A percentile compares a stretch with the other conserved stretches of the same genome.
phyloP scores from a whole-genome alignment of 1,140 invertebrate genomes.

The Ips typographus region DNA sequence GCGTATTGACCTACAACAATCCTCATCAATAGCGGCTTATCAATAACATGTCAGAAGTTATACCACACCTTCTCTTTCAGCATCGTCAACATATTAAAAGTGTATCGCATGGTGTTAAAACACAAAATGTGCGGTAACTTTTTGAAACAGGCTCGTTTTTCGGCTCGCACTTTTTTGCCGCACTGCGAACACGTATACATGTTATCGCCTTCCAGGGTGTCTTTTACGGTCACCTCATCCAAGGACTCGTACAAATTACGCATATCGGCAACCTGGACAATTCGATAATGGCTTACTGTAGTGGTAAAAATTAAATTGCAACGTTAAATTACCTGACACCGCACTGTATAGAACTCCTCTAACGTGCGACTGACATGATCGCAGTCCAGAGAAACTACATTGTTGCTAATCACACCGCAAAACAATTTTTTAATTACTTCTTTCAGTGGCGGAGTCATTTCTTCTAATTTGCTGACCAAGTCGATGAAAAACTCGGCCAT shows the following conservation, averaged over 20 bases:
- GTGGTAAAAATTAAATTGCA: not conserved
- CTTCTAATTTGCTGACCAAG: slow-evolving; percentile 92
- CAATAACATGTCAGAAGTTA: not conserved
- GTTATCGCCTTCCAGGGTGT: slow-evolving; percentile 94
- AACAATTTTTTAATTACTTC: slow-evolving; percentile 88
- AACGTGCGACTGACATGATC: slow-evolving; percentile 89
- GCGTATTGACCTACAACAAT: slow-evolving; percentile 75
- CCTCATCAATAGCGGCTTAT: not conserved
- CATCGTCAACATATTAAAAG: slow-evolving; percentile 98
- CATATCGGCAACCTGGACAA: slow-evolving; percentile 82
- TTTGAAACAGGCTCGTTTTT: slow-evolving; percentile 94
- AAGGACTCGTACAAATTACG: slow-evolving; percentile 91
- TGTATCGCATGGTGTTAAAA: slow-evolving; percentile 98
- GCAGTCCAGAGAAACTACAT: slow-evolving; percentile 92
- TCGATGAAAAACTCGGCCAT: slow-evolving; percentile 99
- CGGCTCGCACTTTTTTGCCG: slow-evolving; percentile 90
- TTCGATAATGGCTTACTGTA: not conserved
- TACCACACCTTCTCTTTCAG: slow-evolving; percentile 78
- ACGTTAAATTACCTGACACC: slow-evolving; percentile 59
- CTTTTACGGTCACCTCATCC: slow-evolving; percentile 94
- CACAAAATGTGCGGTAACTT: slow-evolving; percentile 90
- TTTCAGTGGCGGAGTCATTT: slow-evolving; percentile 91
- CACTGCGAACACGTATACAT: slow-evolving; percentile 97
- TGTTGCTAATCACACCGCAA: slow-evolving; percentile 90
- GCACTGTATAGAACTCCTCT: slow-evolving; percentile 95